phyloP scores from a whole-genome alignment of 2,113 vertebrate species.

The Megaleporinus macrocephalus region DNA sequence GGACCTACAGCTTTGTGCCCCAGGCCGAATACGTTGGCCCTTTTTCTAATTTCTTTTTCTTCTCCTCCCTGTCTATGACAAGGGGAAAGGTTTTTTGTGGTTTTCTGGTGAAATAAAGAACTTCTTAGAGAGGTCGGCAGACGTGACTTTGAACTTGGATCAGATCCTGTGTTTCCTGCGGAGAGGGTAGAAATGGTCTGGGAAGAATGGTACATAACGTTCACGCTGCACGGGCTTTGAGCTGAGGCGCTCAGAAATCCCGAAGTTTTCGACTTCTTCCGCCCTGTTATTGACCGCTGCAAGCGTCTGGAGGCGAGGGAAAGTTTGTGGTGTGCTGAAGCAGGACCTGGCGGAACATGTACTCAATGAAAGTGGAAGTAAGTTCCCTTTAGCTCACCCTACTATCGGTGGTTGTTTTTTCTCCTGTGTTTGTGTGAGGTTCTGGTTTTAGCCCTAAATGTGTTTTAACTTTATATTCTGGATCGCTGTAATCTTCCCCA shows the following conservation, averaged over 20 bases:
- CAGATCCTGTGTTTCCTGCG: constrained; percentile 90
- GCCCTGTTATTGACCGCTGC: constrained; percentile 54
- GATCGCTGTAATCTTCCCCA: no score
- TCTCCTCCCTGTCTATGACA: constrained; percentile 68
- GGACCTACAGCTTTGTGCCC: constrained; percentile 69
- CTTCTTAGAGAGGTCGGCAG: constrained; percentile 85
- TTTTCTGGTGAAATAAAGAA: constrained; percentile 88
- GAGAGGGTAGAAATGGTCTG: constrained; percentile 86
- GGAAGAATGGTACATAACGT: constrained; percentile 82
- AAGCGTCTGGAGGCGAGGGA: constrained; percentile 54
- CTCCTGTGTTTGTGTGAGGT: background rate
- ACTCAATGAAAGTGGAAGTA: constrained; percentile 73
- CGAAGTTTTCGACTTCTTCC: constrained; percentile 63
- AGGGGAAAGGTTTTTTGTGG: constrained; percentile 71
- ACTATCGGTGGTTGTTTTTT: constrained; percentile 28
- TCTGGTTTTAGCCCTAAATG: background rate
- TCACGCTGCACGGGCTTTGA: constrained; percentile 73
- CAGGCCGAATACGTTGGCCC: constrained; percentile 62
- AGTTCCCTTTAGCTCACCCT: constrained; percentile 61
- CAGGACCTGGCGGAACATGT: constrained; percentile 57
- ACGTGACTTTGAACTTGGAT: constrained; percentile 99
- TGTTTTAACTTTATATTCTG: background rate
- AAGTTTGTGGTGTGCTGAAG: constrained; percentile 55
- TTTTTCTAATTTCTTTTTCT: constrained; percentile 54
- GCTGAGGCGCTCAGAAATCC: constrained; percentile 68